Percentiles rank a stretch among this genome's conserved stretches.
Evolutionary conservation across 2,113 vertebrate species (phyloP).

Genomic region (Percina caprodes): DNA sequence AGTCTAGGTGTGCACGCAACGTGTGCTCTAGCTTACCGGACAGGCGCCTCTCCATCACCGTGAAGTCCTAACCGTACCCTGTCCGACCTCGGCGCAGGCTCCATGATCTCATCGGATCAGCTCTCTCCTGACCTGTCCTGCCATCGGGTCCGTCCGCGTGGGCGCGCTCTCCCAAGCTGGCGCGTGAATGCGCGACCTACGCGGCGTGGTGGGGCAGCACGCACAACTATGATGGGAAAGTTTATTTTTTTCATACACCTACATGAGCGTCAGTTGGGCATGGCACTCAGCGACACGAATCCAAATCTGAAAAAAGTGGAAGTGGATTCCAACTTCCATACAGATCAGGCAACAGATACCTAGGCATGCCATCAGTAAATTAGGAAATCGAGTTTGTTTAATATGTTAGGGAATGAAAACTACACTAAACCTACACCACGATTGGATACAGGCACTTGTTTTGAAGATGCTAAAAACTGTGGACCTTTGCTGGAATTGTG

Average conservation of each 20-base stretch:
- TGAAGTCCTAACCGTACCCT: constrained; percentile 26
- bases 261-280: constrained; percentile 1
- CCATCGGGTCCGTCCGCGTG: constrained; percentile 74
- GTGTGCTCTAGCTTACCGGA: constrained; percentile 36
- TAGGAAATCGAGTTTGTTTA: no score
- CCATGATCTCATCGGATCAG: constrained; percentile 76
- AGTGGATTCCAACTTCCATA: no score
- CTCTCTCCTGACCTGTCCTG: constrained; percentile 71
- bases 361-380: no score
- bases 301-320: not conserved
- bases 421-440: no score
- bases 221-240: constrained; percentile 44
- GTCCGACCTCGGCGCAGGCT: constrained; percentile 66
- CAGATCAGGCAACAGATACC: no score
- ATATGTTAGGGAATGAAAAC: no score
- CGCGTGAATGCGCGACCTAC: constrained; percentile 61
- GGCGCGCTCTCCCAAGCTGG: constrained; percentile 64
- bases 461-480: no score
- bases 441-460: no score
- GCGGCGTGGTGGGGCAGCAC: constrained; percentile 25
- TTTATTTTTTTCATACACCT: not conserved
- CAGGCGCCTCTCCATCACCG: constrained; percentile 72
- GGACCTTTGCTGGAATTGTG: no score
- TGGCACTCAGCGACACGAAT: not conserved
- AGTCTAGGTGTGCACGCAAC: constrained; percentile 30